Evolutionary conservation across 1,140 invertebrate genomes (phyloP), one percentile per base, ranked within the genome.

Genomic region (Bombyx mandarina): DNA sequence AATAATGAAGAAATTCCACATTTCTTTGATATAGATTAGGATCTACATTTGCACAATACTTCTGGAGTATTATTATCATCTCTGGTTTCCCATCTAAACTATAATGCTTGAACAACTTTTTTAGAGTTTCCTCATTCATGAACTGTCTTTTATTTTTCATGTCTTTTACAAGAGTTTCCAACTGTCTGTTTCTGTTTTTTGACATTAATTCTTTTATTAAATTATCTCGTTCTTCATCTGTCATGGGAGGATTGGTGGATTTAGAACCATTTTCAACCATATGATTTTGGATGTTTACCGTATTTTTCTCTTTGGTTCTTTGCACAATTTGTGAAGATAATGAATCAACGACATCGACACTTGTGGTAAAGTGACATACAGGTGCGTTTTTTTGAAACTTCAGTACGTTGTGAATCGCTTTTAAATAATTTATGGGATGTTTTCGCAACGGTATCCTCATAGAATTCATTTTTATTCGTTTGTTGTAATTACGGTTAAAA

Each of bases 1-100:
- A 48, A 66, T 82, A 86, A 61, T 87, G 84, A 8, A 73, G 45
- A 50, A 82, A 87, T 57, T 80, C 71, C n/a, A 82, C 81, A 71
- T 85, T 80, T 42, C 71, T 61, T 57, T 64, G 71, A 60, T 77
- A 79, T 7, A 79, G 54, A 42, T 56, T 56, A 7, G 68, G 71
- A 53, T 79, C 69, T 7, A 77, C 52, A 56, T 64, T 77, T 10
- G 42, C 55, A 58, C 68, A 70, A 57, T 86, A 86, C 43, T 65
- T 73, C 52, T 79, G 73, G 7, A 87, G 57, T 43, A 77, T 9
- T 10, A 54, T 45, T 6, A 87, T 61, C 45, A 66, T 60, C 47
- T 82, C 74, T 26, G 79, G 66, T 49, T 72, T 79, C 9, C 82
- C 82, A 47, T 54, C 46, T 8, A 61, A 10, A 65, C 83, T 84